Evolutionary conservation across 2,797 vertebrate genomes (phyloP), one percentile per base, ranked within the genome.

Genomic region (Toxotes lorentzi): DNA sequence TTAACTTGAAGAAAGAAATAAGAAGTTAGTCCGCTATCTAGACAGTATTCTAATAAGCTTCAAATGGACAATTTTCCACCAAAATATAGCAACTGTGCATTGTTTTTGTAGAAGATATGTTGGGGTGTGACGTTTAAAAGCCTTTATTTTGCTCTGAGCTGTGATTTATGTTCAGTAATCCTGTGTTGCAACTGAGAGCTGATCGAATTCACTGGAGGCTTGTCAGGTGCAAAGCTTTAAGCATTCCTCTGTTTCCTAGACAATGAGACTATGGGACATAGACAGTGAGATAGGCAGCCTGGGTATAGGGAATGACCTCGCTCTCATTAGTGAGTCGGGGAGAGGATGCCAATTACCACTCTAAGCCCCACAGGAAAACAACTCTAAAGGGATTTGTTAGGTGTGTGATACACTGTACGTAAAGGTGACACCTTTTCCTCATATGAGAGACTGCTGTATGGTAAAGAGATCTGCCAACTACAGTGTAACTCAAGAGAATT

Each of bases 311-410:
- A 87, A 88, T 87, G 88, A 81, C 85, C 76, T 81, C 2, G 74
- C 62, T 84, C 90, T 95, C 91, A 93, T 95, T 93, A 95, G 86
- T 53, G 88, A 91, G 82, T 70, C 35, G 83, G 64, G 76, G 86
- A 89, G 84, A 84, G 66, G 79, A 74, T 78, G 76, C 83, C 86
- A 93, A 92, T 93, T 91, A 91, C 66, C 71, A 61, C 48, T 70
- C 21, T 2, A 61, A 63, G 70, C 82, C 89, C 87, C 86, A 48
- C 57, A 88, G 89, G 89, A 86, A 73, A 83, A 76, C 75, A 75
- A 45, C 62, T 81, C 88, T 73, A 16, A 59, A 69, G 93, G 89
- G 93, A 89, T 88, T 93, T 88, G 92, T 92, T 90, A 92, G 84
- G 61, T 47, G 86, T 74, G 77, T 60, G 88, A 84, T 80, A 86